Base-by-base conservation (phyloP, 2,797 vertebrate species). In the Scarus forsteni region DNA sequence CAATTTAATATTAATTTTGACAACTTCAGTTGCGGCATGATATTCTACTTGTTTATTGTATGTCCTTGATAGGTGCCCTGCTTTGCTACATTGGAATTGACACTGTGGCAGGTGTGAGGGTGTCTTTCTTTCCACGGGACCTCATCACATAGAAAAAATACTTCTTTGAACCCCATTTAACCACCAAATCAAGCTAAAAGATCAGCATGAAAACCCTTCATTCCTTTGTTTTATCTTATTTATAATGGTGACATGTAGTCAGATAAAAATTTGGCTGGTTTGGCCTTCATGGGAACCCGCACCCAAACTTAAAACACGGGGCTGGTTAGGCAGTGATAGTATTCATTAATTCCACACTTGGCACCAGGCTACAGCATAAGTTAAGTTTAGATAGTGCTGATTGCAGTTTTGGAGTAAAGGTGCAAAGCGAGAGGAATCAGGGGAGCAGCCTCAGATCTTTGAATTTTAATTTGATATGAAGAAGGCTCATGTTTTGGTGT, bases 371-470 rank as follows among this genome's bases (percentile, higher is more conserved):
- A 73, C 77, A 43, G 66, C 68, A 77, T 66, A 50, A 71, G 70
- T 58, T 74, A 56, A 66, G 69, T 64, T 79, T 66, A 61, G 56
- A 59, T 60, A 12, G 51, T 72, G 67, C 48, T 52, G 67, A 68
- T 80, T 70, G 13, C 18, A 60, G 65, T 56, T 73, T 69, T 65
- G 51, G 52, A 56, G 73, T 19, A 63, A 59, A 88, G 51, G 73
- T 79, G 75, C 64, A 73, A 81, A 85, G 70, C 75, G 49, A 81
- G 75, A 70, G 81, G 75, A 80, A 78, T 94, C 93, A 95, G 94
- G 95, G 94, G 93, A 95, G 94, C 94, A 95, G 94, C 94, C 94
- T 92, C 92, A 94, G 92, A 93, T 91, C 93, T 89, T 70, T 60
- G 54, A 61, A 70, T 64, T 81, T 70, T 66, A 43, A 44, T 58